phyloP scores from a whole-genome alignment of 2,888 invertebrate species.

The Meliscaeva auricollis region DNA sequence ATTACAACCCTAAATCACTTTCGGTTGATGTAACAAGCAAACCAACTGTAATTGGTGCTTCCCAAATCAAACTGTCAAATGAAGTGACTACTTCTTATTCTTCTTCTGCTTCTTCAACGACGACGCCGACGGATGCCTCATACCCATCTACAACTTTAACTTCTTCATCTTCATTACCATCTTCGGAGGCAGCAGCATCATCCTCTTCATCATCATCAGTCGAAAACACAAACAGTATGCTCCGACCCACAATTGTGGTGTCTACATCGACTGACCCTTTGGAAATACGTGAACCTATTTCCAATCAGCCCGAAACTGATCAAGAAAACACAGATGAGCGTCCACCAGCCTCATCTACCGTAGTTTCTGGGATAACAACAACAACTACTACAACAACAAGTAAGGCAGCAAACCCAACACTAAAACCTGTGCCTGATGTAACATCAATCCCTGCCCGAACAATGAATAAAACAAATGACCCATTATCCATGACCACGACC shows the following conservation, averaged over 20 bases:
- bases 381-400: conserved; percentile 37
- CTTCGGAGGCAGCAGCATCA: conserved; percentile 13
- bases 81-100: conserved; percentile 45
- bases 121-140: conserved; percentile 54
- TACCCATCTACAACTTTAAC: conserved; percentile 10
- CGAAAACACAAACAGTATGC: conserved; percentile 16
- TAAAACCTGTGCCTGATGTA: conserved; percentile 40
- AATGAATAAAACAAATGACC: conserved; percentile 63
- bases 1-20: conserved; percentile 56
- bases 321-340: conserved; percentile 76
- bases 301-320: conserved; percentile 73
- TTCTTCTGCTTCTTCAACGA: background rate
- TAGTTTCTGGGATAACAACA: conserved; percentile 8
- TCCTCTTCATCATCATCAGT: background rate
- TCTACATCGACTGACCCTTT: conserved; percentile 61
- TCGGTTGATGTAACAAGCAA: conserved; percentile 65
- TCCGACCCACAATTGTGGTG: conserved; percentile 46
- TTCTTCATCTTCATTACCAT: conserved; percentile 25
- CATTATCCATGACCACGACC: conserved; percentile 56
- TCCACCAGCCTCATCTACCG: conserved; percentile 65
- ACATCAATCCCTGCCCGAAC: conserved; percentile 48
- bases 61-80: conserved; percentile 65
- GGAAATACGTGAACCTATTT: conserved; percentile 73
- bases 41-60: conserved; percentile 36
- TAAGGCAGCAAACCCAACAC: conserved; percentile 38